Conservation (phyloP, 2,888 invertebrate genomes). For the Drosophila acutilabella region DNA sequence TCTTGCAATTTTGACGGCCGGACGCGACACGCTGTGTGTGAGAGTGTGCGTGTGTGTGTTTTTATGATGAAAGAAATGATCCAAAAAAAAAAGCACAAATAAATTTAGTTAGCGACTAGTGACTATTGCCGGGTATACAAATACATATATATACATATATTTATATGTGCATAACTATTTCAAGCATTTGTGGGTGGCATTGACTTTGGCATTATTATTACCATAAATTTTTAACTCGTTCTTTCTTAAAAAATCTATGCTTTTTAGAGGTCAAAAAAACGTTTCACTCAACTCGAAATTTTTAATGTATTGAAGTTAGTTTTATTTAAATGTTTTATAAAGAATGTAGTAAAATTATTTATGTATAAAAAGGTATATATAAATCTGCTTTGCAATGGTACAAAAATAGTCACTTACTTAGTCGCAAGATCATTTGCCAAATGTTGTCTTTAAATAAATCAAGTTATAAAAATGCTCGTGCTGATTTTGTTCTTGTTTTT, state of each 20-base stretch:
- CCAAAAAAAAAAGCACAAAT: constrained; percentile 50
- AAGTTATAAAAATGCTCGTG: constrained; percentile 76
- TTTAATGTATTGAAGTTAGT: not conserved
- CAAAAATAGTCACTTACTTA: constrained; percentile 57
- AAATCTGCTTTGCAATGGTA: constrained; percentile 29
- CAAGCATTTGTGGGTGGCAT: constrained; percentile 48
- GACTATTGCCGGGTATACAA: constrained; percentile 33
- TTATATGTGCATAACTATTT: constrained; percentile 30
- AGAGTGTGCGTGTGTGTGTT: constrained; percentile 21
- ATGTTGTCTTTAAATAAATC: constrained; percentile 76
- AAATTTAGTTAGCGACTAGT: constrained; percentile 58
- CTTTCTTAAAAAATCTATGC: constrained; percentile 13
- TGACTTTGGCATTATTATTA: constrained; percentile 67
- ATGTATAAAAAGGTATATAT: too few relatives aligned
- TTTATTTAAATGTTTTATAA: too few relatives aligned
- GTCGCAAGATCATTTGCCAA: constrained; percentile 64
- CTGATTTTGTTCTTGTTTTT: constrained; percentile 52
- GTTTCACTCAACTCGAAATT: not conserved
- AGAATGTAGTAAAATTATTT: too few relatives aligned
- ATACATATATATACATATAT: too few relatives aligned
- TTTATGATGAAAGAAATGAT: constrained; percentile 71
- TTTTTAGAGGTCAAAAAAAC: constrained; percentile 38
- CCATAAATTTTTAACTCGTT: constrained; percentile 40
- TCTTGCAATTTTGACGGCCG: constrained; percentile 52
- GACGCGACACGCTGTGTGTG: constrained; percentile 47